Conservation (phyloP, 2,113 vertebrate genomes). For the Tragulus kanchil region DNA sequence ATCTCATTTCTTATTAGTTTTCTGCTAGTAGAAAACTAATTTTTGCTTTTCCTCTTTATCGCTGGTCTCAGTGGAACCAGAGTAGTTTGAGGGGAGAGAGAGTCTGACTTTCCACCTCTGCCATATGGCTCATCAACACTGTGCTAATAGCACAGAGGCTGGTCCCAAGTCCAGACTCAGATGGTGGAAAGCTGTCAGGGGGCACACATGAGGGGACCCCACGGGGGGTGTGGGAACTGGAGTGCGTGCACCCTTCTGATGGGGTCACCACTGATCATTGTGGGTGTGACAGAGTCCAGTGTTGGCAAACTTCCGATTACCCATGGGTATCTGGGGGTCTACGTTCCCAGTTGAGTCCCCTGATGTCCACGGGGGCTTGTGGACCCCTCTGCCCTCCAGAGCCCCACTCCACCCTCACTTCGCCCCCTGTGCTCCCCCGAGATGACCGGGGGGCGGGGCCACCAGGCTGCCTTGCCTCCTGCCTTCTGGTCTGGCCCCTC, state of each 20-base stretch:
- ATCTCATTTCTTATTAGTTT: not conserved
- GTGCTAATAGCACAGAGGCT: not conserved
- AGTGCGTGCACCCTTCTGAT: not conserved
- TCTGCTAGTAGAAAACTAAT: not conserved
- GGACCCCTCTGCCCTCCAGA: not conserved
- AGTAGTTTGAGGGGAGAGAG: not conserved
- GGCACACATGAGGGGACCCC: rapidly evolving
- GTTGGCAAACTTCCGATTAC: not conserved
- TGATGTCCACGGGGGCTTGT: not conserved
- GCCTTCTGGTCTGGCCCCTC: not conserved
- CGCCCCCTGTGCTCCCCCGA: rapidly evolving
- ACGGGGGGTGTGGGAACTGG: not conserved
- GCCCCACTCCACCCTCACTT: not conserved
- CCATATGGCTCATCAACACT: not conserved
- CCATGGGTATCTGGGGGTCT: not conserved
- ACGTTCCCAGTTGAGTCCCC: not conserved
- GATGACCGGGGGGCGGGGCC: not conserved
- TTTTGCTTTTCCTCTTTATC: not conserved
- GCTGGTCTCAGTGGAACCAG: not conserved
- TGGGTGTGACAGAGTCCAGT: not conserved
- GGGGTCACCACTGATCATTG: not conserved
- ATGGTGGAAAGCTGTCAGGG: not conserved
- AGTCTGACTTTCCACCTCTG: not conserved
- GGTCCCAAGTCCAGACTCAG: not conserved
- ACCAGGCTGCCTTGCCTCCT: not conserved